These are phyloP conservation scores for Odontamblyopus lacepedii DNA, from an alignment of 2,797 vertebrate species.

Conservation along the genomic window DNA sequence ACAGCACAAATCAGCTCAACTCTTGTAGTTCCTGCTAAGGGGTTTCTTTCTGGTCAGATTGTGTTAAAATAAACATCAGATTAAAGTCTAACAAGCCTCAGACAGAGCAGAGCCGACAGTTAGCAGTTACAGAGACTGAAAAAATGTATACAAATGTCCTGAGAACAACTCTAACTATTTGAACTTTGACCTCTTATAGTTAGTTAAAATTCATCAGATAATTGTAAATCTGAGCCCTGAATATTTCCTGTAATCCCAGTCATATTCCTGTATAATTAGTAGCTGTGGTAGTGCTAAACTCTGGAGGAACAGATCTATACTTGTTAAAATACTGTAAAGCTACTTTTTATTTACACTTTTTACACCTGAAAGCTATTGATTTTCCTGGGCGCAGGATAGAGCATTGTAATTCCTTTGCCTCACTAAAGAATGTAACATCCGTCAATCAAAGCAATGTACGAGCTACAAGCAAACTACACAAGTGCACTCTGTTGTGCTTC, in stretches of 20 bases:
- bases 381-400: constrained; percentile 27
- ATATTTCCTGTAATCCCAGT: constrained; percentile 3
- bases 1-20: no score
- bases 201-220: no score
- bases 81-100: no score
- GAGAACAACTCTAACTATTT: no score
- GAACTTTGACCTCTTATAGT: no score
- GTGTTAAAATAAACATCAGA: no score
- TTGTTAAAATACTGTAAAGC: constrained; percentile 29
- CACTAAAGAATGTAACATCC: constrained; percentile 21
- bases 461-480: constrained; percentile 29
- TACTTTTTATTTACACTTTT: constrained; percentile 41
- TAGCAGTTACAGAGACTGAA: no score
- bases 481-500: not conserved
- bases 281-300: constrained; percentile 8
- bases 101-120: no score
- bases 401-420: constrained; percentile 36
- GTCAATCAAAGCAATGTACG: constrained; percentile 39
- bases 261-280: constrained; percentile 34
- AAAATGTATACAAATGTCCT: no score
- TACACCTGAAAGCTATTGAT: constrained; percentile 39
- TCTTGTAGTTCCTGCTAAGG: no score
- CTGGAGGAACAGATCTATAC: constrained; percentile 10
- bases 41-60: no score
- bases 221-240: no score